These are phyloP conservation scores for Coccyzus lansbergi DNA, from an alignment of 2,797 vertebrate species.

Conservation along the genomic window DNA sequence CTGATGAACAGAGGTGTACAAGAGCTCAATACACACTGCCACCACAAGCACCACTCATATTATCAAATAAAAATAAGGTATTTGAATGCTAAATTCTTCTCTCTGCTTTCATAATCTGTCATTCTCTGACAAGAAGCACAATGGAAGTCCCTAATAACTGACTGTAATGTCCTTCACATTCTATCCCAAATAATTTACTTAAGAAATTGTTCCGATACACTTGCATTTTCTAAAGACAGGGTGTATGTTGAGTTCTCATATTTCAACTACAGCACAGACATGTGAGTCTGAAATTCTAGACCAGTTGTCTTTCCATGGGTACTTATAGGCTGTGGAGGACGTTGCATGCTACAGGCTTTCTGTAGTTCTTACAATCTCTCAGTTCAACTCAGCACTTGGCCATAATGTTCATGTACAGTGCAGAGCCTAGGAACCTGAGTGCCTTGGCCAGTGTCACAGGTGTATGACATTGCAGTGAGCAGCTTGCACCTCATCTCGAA, in stretches of 20 bases:
- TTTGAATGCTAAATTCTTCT: background rate
- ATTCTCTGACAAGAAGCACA: background rate
- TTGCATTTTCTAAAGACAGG: background rate
- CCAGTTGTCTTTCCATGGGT: accelerated
- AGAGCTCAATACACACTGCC: background rate
- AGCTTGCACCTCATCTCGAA: background rate
- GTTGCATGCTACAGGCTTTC: background rate
- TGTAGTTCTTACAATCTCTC: background rate
- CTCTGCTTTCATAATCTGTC: background rate
- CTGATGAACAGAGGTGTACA: background rate
- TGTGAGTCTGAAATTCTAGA: background rate
- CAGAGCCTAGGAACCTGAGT: background rate
- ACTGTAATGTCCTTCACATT: background rate
- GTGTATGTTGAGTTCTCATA: background rate
- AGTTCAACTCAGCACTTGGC: background rate
- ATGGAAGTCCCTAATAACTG: accelerated
- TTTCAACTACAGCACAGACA: background rate
- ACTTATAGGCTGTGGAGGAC: background rate
- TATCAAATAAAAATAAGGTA: background rate
- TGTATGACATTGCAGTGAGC: background rate
- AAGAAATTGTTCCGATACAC: background rate
- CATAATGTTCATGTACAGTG: background rate
- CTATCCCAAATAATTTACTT: background rate
- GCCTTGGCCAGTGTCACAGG: background rate
- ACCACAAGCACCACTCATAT: background rate